A percentile compares a stretch with the other conserved stretches of the same genome.
These are phyloP conservation scores for Brenthis hecate DNA, from an alignment of 2,888 invertebrate genomes.

Conservation along the genomic window DNA sequence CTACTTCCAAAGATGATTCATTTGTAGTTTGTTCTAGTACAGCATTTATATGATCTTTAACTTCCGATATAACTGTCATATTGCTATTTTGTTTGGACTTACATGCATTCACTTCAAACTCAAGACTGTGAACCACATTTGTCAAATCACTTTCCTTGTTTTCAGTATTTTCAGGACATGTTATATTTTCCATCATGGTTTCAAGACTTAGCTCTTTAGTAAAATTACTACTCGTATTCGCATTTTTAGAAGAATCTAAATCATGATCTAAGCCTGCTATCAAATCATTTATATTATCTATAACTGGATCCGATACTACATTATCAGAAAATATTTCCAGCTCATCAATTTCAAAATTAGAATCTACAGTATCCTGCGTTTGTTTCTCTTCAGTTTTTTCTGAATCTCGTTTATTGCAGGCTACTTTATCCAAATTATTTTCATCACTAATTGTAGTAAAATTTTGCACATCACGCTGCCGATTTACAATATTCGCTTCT, in stretches of 20 bases:
- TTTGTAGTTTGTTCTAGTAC: no score
- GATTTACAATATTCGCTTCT: not conserved
- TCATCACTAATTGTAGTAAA: not conserved
- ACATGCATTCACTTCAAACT: not conserved
- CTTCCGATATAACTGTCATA: no score
- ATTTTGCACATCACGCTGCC: not conserved
- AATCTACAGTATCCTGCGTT: constrained; percentile 41
- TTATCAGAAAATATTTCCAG: constrained; percentile 68
- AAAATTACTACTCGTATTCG: constrained; percentile 49
- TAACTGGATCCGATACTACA: constrained; percentile 57
- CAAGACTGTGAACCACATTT: not conserved
- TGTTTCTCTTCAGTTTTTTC: constrained; percentile 19
- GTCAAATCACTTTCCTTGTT: constrained; percentile 14
- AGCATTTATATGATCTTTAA: no score
- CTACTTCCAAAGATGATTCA: no score
- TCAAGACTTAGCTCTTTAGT: constrained; percentile 57
- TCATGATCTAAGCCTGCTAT: constrained; percentile 69
- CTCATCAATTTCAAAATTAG: constrained; percentile 60
- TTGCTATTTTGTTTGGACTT: not conserved
- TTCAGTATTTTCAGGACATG: constrained; percentile 43
- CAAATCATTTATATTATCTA: constrained; percentile 66
- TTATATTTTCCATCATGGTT: constrained; percentile 56
- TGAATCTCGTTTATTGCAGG: not conserved
- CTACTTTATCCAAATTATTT: constrained; percentile 4
- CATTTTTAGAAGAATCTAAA: constrained; percentile 51